phyloP scores from a whole-genome alignment of 2,888 invertebrate genomes.

The Athetis lepigone region DNA sequence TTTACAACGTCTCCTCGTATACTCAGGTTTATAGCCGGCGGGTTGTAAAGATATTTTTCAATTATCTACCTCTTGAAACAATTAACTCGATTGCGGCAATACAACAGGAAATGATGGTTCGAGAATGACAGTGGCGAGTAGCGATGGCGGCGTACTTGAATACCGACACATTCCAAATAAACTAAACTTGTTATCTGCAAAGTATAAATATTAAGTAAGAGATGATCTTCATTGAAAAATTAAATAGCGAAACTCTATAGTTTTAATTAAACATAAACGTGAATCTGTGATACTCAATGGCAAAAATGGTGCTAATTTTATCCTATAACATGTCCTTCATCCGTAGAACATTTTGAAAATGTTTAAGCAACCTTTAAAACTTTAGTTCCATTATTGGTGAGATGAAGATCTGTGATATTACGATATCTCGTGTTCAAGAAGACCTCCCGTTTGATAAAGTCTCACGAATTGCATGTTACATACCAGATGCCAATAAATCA shows the following conservation, averaged over 20 bases:
- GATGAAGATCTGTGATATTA: constrained; percentile 43
- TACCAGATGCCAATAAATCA: constrained; percentile 53
- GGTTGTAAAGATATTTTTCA: constrained; percentile 60
- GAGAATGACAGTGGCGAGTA: constrained; percentile 50
- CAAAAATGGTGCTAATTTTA: background rate
- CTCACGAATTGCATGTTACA: constrained; percentile 63
- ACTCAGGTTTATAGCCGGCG: constrained; percentile 33
- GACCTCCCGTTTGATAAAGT: constrained; percentile 55
- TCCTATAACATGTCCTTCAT: background rate
- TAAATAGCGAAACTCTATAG: background rate
- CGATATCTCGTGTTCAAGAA: constrained; percentile 51
- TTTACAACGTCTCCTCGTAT: constrained; percentile 26
- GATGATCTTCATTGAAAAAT: background rate
- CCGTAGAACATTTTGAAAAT: background rate
- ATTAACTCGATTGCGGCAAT: constrained; percentile 66
- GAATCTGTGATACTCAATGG: background rate
- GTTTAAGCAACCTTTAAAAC: constrained; percentile 10
- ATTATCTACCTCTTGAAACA: constrained; percentile 62
- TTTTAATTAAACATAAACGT: constrained; percentile 1
- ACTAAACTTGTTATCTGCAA: constrained; percentile 16
- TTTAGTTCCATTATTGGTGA: constrained; percentile 23
- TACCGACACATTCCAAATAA: constrained; percentile 39
- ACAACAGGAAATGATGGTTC: constrained; percentile 62
- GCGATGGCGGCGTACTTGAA: constrained; percentile 22
- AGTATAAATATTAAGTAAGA: constrained; percentile 17